Evolutionary conservation across 2,113 vertebrate genomes (phyloP).

Genomic region (Pardalotus punctatus): DNA sequence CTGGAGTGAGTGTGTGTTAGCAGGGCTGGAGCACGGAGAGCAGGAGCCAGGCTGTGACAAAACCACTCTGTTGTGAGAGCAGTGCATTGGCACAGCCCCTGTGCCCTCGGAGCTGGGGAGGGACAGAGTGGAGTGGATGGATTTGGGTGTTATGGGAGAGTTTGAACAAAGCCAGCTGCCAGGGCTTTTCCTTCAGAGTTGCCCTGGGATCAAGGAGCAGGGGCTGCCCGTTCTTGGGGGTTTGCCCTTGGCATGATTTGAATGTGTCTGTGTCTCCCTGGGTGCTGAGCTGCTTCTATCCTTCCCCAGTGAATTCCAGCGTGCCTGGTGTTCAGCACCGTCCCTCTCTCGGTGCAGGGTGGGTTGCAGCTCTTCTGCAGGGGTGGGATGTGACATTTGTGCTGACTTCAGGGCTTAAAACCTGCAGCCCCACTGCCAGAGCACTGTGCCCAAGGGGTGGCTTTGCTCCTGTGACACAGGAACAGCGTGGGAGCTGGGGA

Average conservation of each 20-base stretch:
- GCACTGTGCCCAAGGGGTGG: too few species aligned
- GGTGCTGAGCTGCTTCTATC: not conserved
- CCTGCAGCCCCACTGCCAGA: too few species aligned
- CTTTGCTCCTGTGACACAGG: not conserved
- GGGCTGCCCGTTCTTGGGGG: not conserved
- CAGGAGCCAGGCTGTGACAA: not conserved
- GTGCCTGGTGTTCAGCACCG: not conserved
- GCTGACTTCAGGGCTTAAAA: not conserved
- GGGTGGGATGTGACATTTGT: not conserved
- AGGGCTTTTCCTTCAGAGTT: not conserved
- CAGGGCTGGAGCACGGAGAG: not conserved
- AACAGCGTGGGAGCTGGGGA: not conserved
- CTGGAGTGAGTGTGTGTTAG: not conserved
- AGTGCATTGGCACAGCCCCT: accelerated
- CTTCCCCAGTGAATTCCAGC: not conserved
- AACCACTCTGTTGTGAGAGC: accelerated
- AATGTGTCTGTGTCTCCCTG: not conserved
- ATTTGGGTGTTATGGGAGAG: not conserved
- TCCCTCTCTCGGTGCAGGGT: not conserved
- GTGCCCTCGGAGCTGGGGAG: not conserved
- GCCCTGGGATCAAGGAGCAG: not conserved
- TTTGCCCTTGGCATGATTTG: not conserved
- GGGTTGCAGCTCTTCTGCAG: not conserved
- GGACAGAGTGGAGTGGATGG: not conserved
- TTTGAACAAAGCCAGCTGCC: not conserved